Evolutionary conservation across 2,888 invertebrate genomes (phyloP).

Genomic region (Salticus scenicus): DNA sequence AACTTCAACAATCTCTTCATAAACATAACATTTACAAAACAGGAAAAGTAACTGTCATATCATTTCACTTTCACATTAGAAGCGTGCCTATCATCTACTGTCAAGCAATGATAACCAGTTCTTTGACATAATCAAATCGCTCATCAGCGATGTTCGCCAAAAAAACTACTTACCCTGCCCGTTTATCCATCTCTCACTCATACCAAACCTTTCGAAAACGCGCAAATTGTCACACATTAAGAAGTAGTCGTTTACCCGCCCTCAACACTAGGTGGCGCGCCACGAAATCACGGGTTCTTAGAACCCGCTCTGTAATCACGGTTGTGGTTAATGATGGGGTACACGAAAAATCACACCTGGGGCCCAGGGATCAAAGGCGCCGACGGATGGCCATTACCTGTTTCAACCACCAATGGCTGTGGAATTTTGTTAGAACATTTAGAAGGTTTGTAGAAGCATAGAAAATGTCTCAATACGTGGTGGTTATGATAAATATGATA

Average conservation of each 20-base stretch:
- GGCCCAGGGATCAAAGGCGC: constrained; percentile 60
- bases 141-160: constrained; percentile 29
- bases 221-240: constrained; percentile 68
- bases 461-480: not conserved
- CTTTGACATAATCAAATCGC: not conserved
- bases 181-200: not conserved
- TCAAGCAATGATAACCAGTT: not conserved
- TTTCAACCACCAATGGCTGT: not conserved
- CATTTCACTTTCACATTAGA: too few species aligned
- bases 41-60: too few species aligned
- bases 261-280: constrained; percentile 67
- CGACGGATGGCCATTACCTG: constrained; percentile 52
- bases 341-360: constrained; percentile 57
- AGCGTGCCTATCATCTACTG: not conserved
- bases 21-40: too few species aligned
- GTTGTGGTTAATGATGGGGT: constrained; percentile 66
- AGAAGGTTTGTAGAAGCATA: not conserved
- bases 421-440: not conserved
- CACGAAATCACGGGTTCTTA: constrained; percentile 54
- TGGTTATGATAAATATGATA: not conserved
- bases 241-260: constrained; percentile 67
- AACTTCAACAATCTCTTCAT: too few species aligned
- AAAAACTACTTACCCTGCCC: not conserved
- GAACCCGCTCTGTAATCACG: constrained; percentile 66
- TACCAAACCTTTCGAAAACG: not conserved